These are phyloP conservation scores for Endomychus coccineus DNA, from an alignment of 2,888 invertebrate genomes.

Conservation along the genomic window DNA sequence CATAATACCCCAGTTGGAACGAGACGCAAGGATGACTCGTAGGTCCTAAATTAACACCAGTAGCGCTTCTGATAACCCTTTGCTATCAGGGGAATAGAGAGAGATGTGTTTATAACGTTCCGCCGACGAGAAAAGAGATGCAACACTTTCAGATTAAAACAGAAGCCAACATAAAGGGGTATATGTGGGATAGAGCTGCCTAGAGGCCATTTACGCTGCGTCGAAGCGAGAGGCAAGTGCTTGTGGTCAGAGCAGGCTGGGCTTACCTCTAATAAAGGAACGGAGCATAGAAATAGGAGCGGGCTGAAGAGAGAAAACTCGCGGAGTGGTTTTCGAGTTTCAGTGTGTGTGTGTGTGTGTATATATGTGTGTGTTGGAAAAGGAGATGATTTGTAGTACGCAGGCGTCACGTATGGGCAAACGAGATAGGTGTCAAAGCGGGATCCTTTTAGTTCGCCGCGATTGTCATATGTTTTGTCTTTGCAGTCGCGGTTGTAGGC, in stretches of 20 bases:
- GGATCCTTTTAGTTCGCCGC: slow-evolving; percentile 17
- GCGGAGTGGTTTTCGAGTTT: slow-evolving; percentile 41
- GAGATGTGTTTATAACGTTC: slow-evolving; percentile 12
- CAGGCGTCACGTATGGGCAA: slow-evolving; percentile 41
- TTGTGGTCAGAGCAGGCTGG: slow-evolving; percentile 63
- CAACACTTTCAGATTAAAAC: slow-evolving; percentile 41
- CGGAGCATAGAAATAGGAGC: slow-evolving; percentile 57
- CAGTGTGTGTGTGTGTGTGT: slow-evolving; percentile 3
- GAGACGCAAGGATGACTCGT: slow-evolving; percentile 28
- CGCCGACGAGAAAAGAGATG: slow-evolving; percentile 32
- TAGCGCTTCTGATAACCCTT: slow-evolving; percentile 45
- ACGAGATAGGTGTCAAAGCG: slow-evolving; percentile 28
- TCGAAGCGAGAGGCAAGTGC: slow-evolving; percentile 54
- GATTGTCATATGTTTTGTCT: slow-evolving; percentile 39
- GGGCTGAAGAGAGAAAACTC: slow-evolving; percentile 37
- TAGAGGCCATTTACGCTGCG: slow-evolving; percentile 45
- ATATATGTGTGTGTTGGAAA: slow-evolving; percentile 12
- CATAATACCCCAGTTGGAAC: slow-evolving; percentile 13
- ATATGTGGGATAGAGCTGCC: slow-evolving; percentile 37
- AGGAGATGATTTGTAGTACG: slow-evolving; percentile 28
- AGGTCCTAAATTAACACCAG: slow-evolving; percentile 35
- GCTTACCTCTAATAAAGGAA: slow-evolving; percentile 61
- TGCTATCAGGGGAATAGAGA: slow-evolving; percentile 40
- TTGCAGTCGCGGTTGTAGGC: slow-evolving; percentile 34
- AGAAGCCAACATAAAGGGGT: slow-evolving; percentile 44